A percentile compares a stretch with the other conserved stretches of the same genome.
Conservation (phyloP, 2,797 vertebrate species). For the Taeniopygia guttata region DNA sequence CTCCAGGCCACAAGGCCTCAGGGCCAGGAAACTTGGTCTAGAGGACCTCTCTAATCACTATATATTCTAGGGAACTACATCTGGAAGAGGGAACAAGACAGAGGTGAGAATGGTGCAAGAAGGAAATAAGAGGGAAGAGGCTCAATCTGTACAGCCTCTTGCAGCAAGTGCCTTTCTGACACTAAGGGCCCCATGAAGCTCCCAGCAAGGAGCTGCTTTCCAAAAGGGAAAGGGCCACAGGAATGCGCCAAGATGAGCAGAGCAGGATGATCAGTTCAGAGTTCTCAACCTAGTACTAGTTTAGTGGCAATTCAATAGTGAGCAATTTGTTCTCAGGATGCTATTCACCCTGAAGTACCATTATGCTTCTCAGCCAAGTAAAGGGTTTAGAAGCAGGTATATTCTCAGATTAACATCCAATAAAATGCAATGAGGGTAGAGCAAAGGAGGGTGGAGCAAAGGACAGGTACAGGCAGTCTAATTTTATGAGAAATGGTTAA, state of each 20-base stretch:
- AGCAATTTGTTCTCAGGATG: background rate
- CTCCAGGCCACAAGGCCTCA: background rate
- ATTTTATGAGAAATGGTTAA: background rate
- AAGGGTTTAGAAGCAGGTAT: background rate
- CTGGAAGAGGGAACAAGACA: background rate
- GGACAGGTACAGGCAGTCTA: background rate
- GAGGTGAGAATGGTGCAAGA: background rate
- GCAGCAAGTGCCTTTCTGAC: background rate
- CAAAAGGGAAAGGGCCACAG: background rate
- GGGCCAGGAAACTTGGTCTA: background rate
- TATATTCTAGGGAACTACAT: background rate
- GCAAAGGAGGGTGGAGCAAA: background rate
- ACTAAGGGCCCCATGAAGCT: background rate
- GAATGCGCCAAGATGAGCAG: rapidly evolving
- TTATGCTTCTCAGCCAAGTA: background rate
- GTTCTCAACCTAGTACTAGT: background rate
- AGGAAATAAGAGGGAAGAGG: background rate
- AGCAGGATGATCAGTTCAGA: background rate
- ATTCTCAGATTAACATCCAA: background rate
- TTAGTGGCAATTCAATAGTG: background rate
- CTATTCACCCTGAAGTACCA: background rate
- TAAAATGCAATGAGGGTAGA: background rate
- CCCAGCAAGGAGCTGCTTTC: background rate
- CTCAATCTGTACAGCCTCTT: background rate
- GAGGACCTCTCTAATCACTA: background rate